These are phyloP conservation scores for Sebastes taczanowskii DNA, from an alignment of 2,797 vertebrate genomes.

Conservation along the genomic window DNA sequence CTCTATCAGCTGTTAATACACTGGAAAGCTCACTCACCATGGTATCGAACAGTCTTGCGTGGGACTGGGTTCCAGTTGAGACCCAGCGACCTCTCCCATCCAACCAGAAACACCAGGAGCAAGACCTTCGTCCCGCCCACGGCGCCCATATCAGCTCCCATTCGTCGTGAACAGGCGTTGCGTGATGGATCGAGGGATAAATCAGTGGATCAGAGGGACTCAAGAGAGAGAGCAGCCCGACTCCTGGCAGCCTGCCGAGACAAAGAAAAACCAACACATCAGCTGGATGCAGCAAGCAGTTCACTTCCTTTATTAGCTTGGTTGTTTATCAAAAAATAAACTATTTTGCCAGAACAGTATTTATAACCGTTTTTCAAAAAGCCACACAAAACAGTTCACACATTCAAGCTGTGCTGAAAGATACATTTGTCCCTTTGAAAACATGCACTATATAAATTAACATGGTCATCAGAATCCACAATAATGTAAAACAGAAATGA, in stretches of 20 bases:
- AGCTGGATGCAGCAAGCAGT: slow-evolving; percentile 39
- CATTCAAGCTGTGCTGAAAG: slow-evolving; percentile 24
- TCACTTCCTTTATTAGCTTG: slow-evolving; percentile 45
- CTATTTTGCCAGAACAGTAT: slow-evolving; percentile 26
- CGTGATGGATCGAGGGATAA: slow-evolving; percentile 39
- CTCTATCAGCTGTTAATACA: neutral
- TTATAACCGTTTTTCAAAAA: slow-evolving; percentile 39
- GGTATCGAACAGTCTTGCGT: slow-evolving; percentile 83
- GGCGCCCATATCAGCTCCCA: slow-evolving; percentile 54
- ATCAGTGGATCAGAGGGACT: slow-evolving; percentile 47
- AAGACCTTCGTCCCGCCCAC: slow-evolving; percentile 78
- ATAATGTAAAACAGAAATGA: slow-evolving; percentile 43
- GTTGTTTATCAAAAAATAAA: slow-evolving; percentile 51
- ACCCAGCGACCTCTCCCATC: slow-evolving; percentile 75
- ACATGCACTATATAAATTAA: slow-evolving; percentile 36
- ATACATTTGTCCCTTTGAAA: slow-evolving; percentile 34
- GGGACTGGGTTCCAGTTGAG: slow-evolving; percentile 86
- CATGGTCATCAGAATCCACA: slow-evolving; percentile 23
- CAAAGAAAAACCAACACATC: slow-evolving; percentile 54
- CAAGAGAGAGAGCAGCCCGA: slow-evolving; percentile 23
- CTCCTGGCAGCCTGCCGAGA: slow-evolving; percentile 59
- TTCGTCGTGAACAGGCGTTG: slow-evolving; percentile 19
- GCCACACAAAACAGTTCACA: neutral
- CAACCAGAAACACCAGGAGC: slow-evolving; percentile 77
- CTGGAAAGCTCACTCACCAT: slow-evolving; percentile 72